Evolutionary conservation across 1,140 invertebrate species (phyloP).

Genomic region (Prorops nasuta): DNA sequence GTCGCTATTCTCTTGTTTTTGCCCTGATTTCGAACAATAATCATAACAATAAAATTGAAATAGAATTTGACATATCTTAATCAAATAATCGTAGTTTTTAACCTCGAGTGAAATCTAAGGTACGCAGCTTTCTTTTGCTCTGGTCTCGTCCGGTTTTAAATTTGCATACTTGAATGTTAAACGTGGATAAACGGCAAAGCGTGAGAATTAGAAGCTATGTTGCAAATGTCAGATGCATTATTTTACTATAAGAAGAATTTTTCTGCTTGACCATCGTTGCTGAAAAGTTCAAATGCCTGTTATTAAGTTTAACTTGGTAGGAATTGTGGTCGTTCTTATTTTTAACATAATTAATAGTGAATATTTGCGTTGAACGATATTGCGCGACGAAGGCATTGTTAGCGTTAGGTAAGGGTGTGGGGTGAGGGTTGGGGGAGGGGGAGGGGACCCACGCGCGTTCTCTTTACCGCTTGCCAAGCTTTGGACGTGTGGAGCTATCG

Average conservation of each 20-base stretch:
- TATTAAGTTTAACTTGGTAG: too few relatives aligned
- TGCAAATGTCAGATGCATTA: neutral
- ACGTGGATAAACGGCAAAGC: neutral
- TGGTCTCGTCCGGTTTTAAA: neutral
- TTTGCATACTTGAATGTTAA: neutral
- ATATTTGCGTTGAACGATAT: too few relatives aligned
- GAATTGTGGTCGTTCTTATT: too few relatives aligned
- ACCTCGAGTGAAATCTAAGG: neutral
- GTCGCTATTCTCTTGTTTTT: too few relatives aligned
- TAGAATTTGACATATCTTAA: too few relatives aligned
- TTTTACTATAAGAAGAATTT: neutral
- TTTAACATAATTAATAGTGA: too few relatives aligned
- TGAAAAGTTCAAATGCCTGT: too few relatives aligned
- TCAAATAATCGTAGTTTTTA: neutral
- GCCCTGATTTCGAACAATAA: too few relatives aligned
- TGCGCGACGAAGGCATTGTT: too few relatives aligned
- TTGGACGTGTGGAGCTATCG: neutral
- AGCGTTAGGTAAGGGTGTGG: too few relatives aligned
- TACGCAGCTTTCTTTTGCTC: neutral
- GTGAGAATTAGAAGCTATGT: neutral
- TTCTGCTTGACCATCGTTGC: too few relatives aligned
- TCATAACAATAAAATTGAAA: too few relatives aligned
- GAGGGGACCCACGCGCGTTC: slow-evolving; percentile 4
- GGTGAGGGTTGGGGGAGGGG: slow-evolving; percentile 15
- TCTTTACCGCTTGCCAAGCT: slow-evolving; percentile 10